These are phyloP conservation scores for Orthonyx spaldingii DNA, from an alignment of 2,113 vertebrate genomes.

Conservation along the genomic window DNA sequence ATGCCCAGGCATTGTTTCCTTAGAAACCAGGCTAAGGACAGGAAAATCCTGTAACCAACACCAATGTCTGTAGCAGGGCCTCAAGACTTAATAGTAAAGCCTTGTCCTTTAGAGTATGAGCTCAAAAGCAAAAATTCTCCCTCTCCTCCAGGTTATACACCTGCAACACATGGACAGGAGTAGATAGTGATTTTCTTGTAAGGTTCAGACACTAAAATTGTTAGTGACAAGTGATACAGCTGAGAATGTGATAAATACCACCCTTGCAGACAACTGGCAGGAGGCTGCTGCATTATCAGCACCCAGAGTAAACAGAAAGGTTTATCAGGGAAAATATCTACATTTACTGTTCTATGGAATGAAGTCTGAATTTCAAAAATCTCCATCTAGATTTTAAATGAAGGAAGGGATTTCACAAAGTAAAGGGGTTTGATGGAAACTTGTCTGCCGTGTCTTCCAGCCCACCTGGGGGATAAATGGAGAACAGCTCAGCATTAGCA, in stretches of 20 bases:
- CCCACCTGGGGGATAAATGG: not conserved
- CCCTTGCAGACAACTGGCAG: not conserved
- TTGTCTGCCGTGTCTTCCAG: not conserved
- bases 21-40: slow-evolving; percentile 20
- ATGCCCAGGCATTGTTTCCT: not conserved
- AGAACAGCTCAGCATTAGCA: not conserved
- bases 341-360: not conserved
- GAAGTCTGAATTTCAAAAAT: not conserved
- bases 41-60: not conserved
- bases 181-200: not conserved
- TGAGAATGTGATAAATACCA: not conserved
- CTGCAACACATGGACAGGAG: not conserved
- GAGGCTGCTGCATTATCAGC: not conserved
- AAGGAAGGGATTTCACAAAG: not conserved
- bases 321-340: not conserved
- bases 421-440: not conserved
- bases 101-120: not conserved
- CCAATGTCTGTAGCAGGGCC: not conserved
- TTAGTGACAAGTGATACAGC: not conserved
- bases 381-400: not conserved
- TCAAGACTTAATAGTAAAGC: not conserved
- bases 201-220: not conserved
- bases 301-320: not conserved
- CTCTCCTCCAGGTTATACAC: not conserved
- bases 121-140: not conserved